Percentiles rank a stretch among this genome's conserved stretches.
Conservation (phyloP, 1,140 invertebrate species). For the Thaumetopoea pityocampa region DNA sequence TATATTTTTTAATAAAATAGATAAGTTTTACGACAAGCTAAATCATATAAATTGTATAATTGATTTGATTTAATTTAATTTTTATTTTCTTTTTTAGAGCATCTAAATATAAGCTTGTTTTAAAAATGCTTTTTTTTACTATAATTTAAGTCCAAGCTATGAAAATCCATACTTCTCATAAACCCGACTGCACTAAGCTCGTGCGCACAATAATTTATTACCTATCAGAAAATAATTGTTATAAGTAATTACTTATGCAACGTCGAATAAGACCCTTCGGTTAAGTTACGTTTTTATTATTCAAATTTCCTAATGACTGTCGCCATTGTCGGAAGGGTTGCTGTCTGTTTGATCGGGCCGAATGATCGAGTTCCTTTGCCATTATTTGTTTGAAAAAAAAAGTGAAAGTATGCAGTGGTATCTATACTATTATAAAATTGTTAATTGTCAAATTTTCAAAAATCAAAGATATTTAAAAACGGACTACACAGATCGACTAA, state of each 20-base stretch:
- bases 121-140: too few species aligned
- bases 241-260: constrained; percentile 71
- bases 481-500: too few species aligned
- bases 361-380: constrained; percentile 20
- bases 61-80: too few species aligned
- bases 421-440: not conserved
- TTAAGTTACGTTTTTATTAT: constrained; percentile 56
- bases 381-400: constrained; percentile 13
- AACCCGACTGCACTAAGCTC: not conserved
- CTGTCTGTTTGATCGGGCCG: constrained; percentile 26
- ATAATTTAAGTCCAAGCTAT: not conserved
- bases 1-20: too few species aligned
- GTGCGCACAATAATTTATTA: constrained; percentile 58
- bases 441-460: too few species aligned
- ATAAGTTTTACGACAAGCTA: too few species aligned
- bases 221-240: constrained; percentile 71
- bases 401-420: not conserved
- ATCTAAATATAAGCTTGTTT: too few species aligned
- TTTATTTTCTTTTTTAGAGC: too few species aligned
- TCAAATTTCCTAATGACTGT: constrained; percentile 63
- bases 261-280: constrained; percentile 44
- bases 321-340: constrained; percentile 39
- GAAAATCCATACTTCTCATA: not conserved
- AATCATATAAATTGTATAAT: too few species aligned
- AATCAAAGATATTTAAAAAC: too few species aligned